A percentile compares a stretch with the other conserved stretches of the same genome.
phyloP scores from a whole-genome alignment of 2,113 vertebrate species.

The Gymnogyps californianus region DNA sequence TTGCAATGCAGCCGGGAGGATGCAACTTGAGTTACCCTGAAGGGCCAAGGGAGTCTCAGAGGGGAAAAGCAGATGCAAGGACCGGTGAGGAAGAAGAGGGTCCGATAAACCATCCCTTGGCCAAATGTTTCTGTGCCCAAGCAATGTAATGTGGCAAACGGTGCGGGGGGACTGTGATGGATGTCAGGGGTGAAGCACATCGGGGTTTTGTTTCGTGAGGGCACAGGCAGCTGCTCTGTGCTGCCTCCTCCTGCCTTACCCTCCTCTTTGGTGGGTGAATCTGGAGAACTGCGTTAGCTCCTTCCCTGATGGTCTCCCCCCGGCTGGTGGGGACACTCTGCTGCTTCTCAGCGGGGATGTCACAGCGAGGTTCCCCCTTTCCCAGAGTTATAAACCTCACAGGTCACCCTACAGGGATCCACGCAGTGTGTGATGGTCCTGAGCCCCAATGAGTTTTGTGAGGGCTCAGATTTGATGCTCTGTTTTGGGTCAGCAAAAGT shows the following conservation, averaged over 20 bases:
- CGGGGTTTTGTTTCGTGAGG: neutral
- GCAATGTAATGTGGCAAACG: rapidly evolving
- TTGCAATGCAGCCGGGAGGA: rapidly evolving
- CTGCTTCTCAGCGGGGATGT: neutral
- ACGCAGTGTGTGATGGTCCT: neutral
- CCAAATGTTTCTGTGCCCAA: neutral
- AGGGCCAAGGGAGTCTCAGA: neutral
- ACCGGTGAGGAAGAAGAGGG: neutral
- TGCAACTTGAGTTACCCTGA: neutral
- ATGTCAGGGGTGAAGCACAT: neutral
- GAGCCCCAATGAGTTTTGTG: neutral
- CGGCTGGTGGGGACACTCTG: neutral
- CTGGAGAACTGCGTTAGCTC: rapidly evolving
- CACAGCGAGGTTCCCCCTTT: neutral
- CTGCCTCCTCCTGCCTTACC: neutral
- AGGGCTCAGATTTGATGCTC: neutral
- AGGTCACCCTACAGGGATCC: neutral
- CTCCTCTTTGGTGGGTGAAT: neutral
- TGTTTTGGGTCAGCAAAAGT: neutral
- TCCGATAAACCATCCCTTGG: neutral
- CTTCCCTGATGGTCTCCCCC: neutral
- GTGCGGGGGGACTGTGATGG: rapidly evolving
- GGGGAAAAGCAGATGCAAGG: neutral
- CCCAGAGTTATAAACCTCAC: neutral
- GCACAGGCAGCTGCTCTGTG: neutral